phyloP scores from a whole-genome alignment of 2,113 vertebrate species.

The Bucco capensis region DNA sequence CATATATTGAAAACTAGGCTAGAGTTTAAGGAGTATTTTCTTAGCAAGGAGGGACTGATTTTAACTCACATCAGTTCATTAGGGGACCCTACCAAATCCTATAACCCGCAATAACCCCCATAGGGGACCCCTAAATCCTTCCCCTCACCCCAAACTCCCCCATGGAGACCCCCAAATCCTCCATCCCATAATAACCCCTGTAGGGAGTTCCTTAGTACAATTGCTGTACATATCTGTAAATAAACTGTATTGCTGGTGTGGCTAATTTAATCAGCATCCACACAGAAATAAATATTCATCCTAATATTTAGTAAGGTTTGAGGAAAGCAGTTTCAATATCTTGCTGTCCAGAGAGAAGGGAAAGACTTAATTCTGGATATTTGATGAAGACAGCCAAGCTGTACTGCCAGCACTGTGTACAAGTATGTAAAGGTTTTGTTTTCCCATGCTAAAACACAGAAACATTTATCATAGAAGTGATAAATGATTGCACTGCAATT shows the following conservation, averaged over 20 bases:
- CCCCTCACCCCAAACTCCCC: too few relatives aligned
- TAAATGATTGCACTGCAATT: background rate
- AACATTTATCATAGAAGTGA: too few relatives aligned
- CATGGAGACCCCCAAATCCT: too few relatives aligned
- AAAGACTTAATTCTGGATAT: background rate
- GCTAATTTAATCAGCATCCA: background rate
- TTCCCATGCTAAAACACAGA: background rate
- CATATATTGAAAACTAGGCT: background rate
- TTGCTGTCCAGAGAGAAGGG: background rate
- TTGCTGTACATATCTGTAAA: background rate
- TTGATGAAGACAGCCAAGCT: background rate
- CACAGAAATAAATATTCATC: background rate
- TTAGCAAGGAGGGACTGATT: background rate
- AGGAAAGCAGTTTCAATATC: background rate
- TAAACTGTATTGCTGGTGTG: background rate
- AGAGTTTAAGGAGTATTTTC: background rate
- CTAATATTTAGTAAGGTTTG: background rate
- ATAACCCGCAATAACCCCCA: too few relatives aligned
- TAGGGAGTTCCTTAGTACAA: background rate
- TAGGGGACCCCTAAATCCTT: too few relatives aligned
- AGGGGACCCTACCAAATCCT: too few relatives aligned
- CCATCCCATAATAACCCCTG: too few relatives aligned
- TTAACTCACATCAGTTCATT: background rate
- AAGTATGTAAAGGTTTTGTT: background rate
- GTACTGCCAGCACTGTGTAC: background rate